phyloP scores from a whole-genome alignment of 2,797 vertebrate genomes.

The Coranthus polyacanthus region DNA sequence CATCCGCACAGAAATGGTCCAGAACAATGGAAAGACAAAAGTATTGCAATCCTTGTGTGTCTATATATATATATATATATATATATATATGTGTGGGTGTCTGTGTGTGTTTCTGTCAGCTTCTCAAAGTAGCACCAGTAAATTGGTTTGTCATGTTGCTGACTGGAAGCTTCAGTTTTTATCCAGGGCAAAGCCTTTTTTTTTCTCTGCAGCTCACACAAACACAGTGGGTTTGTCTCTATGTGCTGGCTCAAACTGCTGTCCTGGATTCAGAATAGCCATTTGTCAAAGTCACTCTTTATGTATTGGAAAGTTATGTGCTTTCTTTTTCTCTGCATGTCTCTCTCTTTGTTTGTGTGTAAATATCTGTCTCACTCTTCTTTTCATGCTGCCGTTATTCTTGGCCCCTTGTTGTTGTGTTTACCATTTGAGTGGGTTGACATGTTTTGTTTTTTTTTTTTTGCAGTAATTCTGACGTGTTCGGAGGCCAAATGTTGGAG shows the following conservation, averaged over 20 bases:
- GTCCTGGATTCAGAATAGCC: conserved; percentile 62
- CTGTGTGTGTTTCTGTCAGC: conserved; percentile 62
- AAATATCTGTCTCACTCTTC: conserved; percentile 22
- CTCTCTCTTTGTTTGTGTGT: conserved; percentile 28
- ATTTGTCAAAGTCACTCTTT: conserved; percentile 77
- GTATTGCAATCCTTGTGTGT: conserved; percentile 10
- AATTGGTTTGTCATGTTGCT: conserved; percentile 80
- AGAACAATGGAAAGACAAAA: conserved; percentile 48
- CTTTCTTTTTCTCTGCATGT: conserved; percentile 16
- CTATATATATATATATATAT: conserved; percentile 17
- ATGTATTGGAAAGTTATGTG: conserved; percentile 45
- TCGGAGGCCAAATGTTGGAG: background rate
- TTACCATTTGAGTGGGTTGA: no score
- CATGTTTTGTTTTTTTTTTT: background rate
- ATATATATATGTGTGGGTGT: conserved; percentile 18
- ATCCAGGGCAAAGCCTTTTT: conserved; percentile 64
- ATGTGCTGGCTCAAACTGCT: conserved; percentile 60
- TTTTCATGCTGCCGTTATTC: conserved; percentile 1
- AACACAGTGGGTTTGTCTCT: conserved; percentile 54
- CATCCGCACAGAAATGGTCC: conserved; percentile 22
- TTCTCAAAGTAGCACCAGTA: conserved; percentile 61
- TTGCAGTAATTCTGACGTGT: background rate
- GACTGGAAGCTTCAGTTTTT: conserved; percentile 77
- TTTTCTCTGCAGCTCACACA: conserved; percentile 48
- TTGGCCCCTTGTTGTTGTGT: background rate